Evolutionary conservation across 2,113 vertebrate genomes (phyloP).

Genomic region (Malurus cyaneus): DNA sequence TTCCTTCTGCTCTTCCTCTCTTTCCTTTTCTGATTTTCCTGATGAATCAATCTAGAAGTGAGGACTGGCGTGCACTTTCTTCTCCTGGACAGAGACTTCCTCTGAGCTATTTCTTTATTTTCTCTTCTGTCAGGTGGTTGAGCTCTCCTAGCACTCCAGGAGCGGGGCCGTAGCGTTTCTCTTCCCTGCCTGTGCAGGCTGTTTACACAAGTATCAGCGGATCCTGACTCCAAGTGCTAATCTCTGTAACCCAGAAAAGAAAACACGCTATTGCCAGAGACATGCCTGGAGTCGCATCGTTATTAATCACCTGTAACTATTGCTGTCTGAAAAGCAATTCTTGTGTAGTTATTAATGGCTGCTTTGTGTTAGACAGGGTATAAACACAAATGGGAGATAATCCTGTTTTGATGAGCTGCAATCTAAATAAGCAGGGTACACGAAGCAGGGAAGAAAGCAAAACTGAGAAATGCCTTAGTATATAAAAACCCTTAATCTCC

Average conservation of each 20-base stretch:
- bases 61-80: background rate
- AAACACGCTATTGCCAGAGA: background rate
- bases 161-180: background rate
- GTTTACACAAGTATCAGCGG: background rate
- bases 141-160: background rate
- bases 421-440: constrained; percentile 35
- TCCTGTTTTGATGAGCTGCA: constrained; percentile 21
- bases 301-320: constrained; percentile 52
- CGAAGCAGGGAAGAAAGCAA: background rate
- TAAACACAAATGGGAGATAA: constrained; percentile 18
- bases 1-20: background rate
- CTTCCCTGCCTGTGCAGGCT: background rate
- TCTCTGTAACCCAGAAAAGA: constrained; percentile 35
- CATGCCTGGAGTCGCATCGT: background rate
- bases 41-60: background rate
- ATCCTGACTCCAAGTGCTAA: background rate
- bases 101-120: background rate
- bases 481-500: background rate
- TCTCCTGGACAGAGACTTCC: background rate
- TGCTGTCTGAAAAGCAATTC: background rate
- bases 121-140: background rate
- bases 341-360: constrained; percentile 2
- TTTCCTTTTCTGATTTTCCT: background rate
- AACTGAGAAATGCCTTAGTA: background rate
- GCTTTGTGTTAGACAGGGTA: background rate